phyloP scores from a whole-genome alignment of 2,113 vertebrate species.

The Alosa alosa region DNA sequence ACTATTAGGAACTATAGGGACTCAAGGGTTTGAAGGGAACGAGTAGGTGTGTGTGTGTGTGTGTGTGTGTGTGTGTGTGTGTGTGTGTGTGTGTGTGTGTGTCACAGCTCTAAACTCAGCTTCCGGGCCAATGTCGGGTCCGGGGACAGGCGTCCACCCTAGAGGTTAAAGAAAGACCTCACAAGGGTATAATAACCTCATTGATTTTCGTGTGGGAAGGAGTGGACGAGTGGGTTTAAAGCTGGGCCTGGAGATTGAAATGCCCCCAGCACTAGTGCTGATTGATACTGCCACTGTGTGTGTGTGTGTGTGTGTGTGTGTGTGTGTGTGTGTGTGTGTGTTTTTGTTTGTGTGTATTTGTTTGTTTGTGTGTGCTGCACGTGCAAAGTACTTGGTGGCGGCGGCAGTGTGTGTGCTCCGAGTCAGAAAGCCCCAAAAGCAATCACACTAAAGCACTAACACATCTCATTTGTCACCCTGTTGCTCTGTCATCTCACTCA shows the following conservation, averaged over 20 bases:
- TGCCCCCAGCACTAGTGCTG: not conserved
- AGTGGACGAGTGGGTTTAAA: not conserved
- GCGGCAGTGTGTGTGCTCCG: not conserved
- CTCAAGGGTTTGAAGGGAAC: not conserved
- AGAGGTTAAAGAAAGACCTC: not conserved
- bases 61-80: not conserved
- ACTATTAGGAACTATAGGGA: not conserved
- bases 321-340: constrained; percentile 23
- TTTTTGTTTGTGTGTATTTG: not conserved
- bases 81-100: not conserved
- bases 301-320: constrained; percentile 24
- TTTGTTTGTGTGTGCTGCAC: constrained; percentile 14
- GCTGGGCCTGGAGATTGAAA: too few relatives aligned
- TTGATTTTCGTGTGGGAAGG: not conserved
- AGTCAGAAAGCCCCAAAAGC: not conserved
- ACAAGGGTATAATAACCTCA: not conserved
- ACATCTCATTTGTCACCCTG: not conserved
- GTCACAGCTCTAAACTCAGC: not conserved
- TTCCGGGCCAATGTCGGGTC: not conserved
- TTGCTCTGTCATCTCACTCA: not conserved
- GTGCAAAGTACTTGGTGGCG: too few relatives aligned
- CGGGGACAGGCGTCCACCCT: not conserved
- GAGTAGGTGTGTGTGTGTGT: not conserved
- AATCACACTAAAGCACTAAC: not conserved
- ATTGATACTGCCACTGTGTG: constrained; percentile 14